These are phyloP conservation scores for Lagorchestes hirsutus DNA, from an alignment of 2,797 vertebrate species.

Conservation along the genomic window DNA sequence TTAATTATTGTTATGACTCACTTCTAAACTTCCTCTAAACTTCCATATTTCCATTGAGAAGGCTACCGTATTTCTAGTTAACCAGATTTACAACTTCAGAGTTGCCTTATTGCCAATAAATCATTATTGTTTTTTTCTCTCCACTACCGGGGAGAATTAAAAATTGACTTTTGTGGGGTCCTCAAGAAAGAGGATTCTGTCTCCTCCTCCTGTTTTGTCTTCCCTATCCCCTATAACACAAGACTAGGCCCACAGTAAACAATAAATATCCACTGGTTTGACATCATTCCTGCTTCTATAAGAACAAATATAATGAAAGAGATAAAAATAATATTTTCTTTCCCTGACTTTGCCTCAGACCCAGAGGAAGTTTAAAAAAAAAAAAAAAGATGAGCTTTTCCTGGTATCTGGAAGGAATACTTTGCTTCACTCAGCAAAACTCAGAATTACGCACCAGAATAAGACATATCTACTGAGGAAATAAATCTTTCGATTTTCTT, in stretches of 20 bases:
- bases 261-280: not conserved
- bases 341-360: not conserved
- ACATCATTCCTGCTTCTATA: not conserved
- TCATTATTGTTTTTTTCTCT: not conserved
- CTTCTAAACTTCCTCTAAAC: not conserved
- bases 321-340: not conserved
- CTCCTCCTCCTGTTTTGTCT: not conserved
- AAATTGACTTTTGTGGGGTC: not conserved
- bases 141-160: not conserved
- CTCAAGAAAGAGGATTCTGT: not conserved
- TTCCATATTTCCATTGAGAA: not conserved
- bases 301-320: not conserved
- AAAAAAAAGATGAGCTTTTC: conserved; percentile 14
- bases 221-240: not conserved
- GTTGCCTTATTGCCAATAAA: too few relatives aligned
- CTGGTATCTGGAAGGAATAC: conserved; percentile 10
- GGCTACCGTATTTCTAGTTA: not conserved
- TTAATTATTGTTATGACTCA: not conserved
- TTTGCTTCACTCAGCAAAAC: conserved; percentile 1
- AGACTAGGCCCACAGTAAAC: not conserved
- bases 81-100: not conserved
- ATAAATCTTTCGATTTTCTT: not conserved
- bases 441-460: not conserved
- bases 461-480: not conserved
- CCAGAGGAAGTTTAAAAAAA: conserved; percentile 33